phyloP scores from a whole-genome alignment of 2,797 vertebrate genomes.

The Chloroceryle amazona region DNA sequence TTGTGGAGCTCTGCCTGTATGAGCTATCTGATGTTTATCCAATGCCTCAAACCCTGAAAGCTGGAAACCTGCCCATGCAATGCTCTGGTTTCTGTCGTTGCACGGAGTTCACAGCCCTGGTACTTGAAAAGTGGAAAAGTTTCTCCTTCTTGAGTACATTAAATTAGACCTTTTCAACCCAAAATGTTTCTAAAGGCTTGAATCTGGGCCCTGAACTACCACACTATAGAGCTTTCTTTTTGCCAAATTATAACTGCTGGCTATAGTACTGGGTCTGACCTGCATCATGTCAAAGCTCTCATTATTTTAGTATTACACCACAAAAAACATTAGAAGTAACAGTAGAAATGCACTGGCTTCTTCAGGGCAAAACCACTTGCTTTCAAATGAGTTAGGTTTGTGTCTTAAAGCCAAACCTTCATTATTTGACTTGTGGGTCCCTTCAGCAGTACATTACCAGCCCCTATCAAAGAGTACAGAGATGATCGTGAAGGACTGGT shows the following conservation, averaged over 20 bases:
- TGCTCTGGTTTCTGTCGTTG: accelerated
- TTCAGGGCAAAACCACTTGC: background rate
- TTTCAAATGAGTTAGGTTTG: background rate
- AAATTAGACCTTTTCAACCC: background rate
- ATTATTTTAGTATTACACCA: background rate
- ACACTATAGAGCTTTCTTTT: background rate
- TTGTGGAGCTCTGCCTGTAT: accelerated
- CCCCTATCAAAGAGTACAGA: background rate
- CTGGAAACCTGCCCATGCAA: background rate
- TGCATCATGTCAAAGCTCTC: background rate
- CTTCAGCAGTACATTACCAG: background rate
- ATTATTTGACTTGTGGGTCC: background rate
- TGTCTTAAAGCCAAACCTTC: background rate
- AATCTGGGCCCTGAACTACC: accelerated
- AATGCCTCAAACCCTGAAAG: background rate
- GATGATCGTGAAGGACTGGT: background rate
- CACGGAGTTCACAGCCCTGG: accelerated
- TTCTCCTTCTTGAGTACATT: background rate
- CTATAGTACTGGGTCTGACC: background rate
- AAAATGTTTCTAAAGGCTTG: background rate
- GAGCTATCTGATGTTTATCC: background rate
- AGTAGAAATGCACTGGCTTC: background rate
- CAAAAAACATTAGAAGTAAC: background rate
- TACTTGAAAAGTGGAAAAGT: background rate
- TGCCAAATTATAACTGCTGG: background rate